phyloP scores from a whole-genome alignment of 1,140 invertebrate genomes.

The Drosophila serrata region DNA sequence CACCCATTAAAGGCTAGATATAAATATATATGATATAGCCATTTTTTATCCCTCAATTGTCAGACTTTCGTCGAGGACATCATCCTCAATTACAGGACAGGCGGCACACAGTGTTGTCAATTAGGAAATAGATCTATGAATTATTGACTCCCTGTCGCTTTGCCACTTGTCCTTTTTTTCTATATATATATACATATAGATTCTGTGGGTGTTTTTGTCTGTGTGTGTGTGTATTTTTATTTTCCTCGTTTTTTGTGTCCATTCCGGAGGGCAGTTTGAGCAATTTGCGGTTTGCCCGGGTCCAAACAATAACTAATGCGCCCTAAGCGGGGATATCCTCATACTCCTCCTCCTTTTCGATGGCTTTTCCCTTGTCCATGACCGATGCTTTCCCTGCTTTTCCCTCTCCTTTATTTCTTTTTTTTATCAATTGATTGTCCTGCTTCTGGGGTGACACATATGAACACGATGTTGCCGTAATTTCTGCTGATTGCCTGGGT shows the following conservation, averaged over 20 bases:
- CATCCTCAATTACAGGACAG: conserved; percentile 38
- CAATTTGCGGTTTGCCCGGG: conserved; percentile 72
- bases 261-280: conserved; percentile 67
- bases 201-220: not conserved
- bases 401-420: not conserved
- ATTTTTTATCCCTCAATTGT: conserved; percentile 22
- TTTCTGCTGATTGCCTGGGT: conserved; percentile 75
- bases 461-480: conserved; percentile 41
- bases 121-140: conserved; percentile 55
- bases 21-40: too few species aligned
- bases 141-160: conserved; percentile 61
- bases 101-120: conserved; percentile 39
- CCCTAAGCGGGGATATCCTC: conserved; percentile 63
- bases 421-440: conserved; percentile 81
- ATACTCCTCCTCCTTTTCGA: conserved; percentile 17
- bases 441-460: conserved; percentile 67
- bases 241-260: conserved; percentile 42
- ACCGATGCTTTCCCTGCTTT: conserved; percentile 12
- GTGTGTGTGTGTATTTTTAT: not conserved
- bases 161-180: conserved; percentile 20
- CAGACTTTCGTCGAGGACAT: conserved; percentile 25
- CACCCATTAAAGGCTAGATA: not conserved
- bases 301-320: conserved; percentile 62
- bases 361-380: conserved; percentile 47
- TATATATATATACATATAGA: not conserved